Evolutionary conservation across 1,140 invertebrate genomes (phyloP).

Genomic region (Pseudoatta argentina): DNA sequence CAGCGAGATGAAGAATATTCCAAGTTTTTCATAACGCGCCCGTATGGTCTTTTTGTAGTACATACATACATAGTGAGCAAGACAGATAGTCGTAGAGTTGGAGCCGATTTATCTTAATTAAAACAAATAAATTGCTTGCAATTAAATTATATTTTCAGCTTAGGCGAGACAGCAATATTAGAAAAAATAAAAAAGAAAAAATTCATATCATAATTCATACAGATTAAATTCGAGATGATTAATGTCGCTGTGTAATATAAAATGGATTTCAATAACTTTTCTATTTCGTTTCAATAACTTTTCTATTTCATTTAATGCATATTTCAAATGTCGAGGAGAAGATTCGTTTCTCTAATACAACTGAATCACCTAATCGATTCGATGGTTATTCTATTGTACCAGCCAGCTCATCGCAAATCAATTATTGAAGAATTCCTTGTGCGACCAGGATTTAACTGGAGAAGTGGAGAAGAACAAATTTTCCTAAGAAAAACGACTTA

Average conservation of each 20-base stretch:
- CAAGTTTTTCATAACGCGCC: conserved; percentile 12
- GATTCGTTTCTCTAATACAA: not conserved
- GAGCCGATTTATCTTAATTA: conserved; percentile 36
- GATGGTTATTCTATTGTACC: conserved; percentile 29
- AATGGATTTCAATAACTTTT: not conserved
- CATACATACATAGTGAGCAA: not conserved
- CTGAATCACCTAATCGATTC: conserved; percentile 46
- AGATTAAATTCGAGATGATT: not conserved
- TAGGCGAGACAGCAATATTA: no score
- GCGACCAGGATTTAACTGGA: conserved; percentile 41
- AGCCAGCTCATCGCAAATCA: conserved; percentile 39
- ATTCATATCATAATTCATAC: not conserved
- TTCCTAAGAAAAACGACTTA: conserved; percentile 35
- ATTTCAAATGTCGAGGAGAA: conserved; percentile 18
- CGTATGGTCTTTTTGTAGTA: conserved; percentile 28
- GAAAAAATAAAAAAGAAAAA: not conserved
- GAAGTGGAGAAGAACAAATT: not conserved
- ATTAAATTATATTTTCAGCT: conserved; percentile 21
- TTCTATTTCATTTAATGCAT: conserved; percentile 25
- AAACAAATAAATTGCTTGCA: conserved; percentile 4
- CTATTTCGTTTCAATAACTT: conserved; percentile 7
- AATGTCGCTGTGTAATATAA: not conserved
- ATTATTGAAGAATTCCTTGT: conserved; percentile 62
- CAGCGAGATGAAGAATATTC: conserved; percentile 18
- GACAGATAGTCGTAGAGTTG: conserved; percentile 18